Percentiles rank a stretch among this genome's conserved stretches.
These are phyloP conservation scores for Benitochromis conjunctus DNA, from an alignment of 2,113 vertebrate species.

Conservation along the genomic window DNA sequence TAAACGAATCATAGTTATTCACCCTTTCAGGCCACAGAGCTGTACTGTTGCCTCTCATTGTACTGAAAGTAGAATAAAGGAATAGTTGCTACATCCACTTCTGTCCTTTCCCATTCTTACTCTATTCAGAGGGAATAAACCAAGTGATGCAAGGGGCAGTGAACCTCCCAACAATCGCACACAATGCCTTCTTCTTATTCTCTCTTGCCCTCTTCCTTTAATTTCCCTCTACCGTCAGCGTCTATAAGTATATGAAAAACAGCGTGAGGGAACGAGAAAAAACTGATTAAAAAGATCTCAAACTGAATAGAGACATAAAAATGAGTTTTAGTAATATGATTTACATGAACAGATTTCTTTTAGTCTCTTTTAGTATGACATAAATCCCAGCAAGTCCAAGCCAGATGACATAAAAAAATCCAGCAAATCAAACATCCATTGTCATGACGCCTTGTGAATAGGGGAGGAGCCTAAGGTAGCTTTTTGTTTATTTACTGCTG, in stretches of 20 bases:
- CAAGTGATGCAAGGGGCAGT: background rate
- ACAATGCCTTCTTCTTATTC: background rate
- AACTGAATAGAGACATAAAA: background rate
- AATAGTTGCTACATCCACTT: background rate
- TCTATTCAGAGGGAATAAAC: background rate
- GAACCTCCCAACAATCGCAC: background rate
- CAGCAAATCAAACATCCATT: background rate
- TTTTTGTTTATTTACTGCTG: background rate
- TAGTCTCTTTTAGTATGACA: background rate
- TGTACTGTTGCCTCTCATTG: background rate
- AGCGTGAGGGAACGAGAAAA: background rate
- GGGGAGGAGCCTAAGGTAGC: background rate
- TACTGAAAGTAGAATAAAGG: background rate
- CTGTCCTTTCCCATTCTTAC: background rate
- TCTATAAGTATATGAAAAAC: background rate
- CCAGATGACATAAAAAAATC: background rate
- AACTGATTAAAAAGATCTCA: background rate
- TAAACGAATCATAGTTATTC: background rate
- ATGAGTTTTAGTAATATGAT: background rate
- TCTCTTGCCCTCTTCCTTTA: background rate
- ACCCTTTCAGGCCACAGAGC: conserved; percentile 4
- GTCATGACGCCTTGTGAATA: background rate
- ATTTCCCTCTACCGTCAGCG: background rate
- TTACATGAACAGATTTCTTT: background rate
- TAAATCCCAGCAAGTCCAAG: background rate